Evolutionary conservation across 2,797 vertebrate species (phyloP).

Genomic region (Enteromius trimaculatus): DNA sequence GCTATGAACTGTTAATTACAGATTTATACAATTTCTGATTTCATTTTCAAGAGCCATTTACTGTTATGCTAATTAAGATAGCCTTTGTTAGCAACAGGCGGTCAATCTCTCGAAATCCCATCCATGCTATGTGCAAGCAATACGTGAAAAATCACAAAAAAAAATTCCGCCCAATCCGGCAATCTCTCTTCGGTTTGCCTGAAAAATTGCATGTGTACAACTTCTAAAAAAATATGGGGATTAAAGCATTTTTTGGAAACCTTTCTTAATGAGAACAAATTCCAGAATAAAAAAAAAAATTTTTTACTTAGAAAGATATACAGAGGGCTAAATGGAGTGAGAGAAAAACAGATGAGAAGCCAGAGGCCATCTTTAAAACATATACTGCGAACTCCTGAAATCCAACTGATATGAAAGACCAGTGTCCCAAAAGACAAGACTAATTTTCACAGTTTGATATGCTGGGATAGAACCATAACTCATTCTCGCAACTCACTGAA

Average conservation of each 20-base stretch:
- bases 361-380: constrained; percentile 17
- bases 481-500: constrained; percentile 19
- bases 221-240: constrained; percentile 2
- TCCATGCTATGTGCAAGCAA: not conserved
- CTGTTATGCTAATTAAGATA: constrained; percentile 20
- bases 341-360: not conserved
- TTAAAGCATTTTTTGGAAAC: constrained; percentile 5
- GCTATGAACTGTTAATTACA: constrained; percentile 12
- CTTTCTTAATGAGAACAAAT: constrained; percentile 2
- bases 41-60: constrained; percentile 29
- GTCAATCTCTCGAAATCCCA: not conserved
- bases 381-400: constrained; percentile 22
- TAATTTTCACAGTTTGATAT: constrained; percentile 51
- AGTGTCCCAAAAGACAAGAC: constrained; percentile 43
- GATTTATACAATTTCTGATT: constrained; percentile 4
- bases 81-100: constrained; percentile 1
- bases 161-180: not conserved
- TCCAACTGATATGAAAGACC: constrained; percentile 23
- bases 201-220: not conserved
- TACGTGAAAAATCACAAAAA: constrained; percentile 6
- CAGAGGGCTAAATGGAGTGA: constrained; percentile 6
- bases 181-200: constrained; percentile 1
- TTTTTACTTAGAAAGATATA: not conserved
- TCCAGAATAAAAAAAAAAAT: not conserved
- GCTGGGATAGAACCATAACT: constrained; percentile 36